Evolutionary conservation across 2,797 vertebrate genomes (phyloP).

Genomic region (Pachyuromys duprasi): DNA sequence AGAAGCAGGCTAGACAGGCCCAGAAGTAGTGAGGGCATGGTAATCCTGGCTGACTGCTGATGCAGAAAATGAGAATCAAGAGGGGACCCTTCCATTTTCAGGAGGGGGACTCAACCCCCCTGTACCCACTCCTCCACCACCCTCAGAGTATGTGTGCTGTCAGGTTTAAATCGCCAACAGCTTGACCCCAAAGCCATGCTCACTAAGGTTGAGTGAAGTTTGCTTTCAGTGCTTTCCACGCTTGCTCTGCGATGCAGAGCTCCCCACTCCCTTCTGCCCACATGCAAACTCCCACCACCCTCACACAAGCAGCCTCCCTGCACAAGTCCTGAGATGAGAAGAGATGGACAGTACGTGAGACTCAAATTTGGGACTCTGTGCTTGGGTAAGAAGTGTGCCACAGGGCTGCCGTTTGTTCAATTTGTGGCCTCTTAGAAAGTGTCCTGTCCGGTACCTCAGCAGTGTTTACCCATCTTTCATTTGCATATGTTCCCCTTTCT

Average conservation of each 20-base stretch:
- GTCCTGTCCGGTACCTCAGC: background rate
- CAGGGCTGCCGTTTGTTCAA: background rate
- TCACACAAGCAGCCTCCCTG: background rate
- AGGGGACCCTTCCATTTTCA: no score
- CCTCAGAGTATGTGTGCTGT: background rate
- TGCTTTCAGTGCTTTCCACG: background rate
- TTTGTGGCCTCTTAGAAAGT: background rate
- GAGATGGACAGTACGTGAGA: constrained; percentile 17
- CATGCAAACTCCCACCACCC: fast-evolving
- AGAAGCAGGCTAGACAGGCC: background rate
- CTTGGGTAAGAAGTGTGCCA: background rate
- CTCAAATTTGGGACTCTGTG: background rate
- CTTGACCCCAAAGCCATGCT: background rate
- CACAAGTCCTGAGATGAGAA: background rate
- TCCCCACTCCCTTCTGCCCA: fast-evolving
- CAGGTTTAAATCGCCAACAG: background rate
- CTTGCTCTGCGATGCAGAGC: background rate
- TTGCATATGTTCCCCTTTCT: constrained; percentile 28
- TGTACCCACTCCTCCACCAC: no score
- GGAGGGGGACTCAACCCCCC: fast-evolving
- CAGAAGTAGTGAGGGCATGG: background rate
- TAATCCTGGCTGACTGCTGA: background rate
- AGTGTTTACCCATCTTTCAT: background rate
- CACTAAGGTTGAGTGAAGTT: background rate
- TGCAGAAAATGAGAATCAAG: background rate